Conservation (phyloP, 2,888 invertebrate genomes). For the Hermodice carunculata region DNA sequence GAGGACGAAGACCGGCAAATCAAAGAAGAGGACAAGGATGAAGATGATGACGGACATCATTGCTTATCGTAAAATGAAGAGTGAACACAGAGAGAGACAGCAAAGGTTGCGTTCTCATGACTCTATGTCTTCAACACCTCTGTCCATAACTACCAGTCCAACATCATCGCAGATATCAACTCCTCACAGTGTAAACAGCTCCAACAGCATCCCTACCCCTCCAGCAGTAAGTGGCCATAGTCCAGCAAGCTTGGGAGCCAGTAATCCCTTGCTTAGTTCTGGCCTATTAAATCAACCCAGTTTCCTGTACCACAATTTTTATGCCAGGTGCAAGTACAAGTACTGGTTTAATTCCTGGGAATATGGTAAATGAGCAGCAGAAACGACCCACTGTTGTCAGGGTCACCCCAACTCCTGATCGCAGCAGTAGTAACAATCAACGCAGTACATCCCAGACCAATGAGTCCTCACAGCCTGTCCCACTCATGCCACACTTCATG, state of each 20-base stretch:
- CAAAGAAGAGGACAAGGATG: background rate
- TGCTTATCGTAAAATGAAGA: background rate
- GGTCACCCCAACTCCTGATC: constrained; percentile 1
- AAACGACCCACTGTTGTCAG: background rate
- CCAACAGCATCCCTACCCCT: too few species aligned
- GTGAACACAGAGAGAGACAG: background rate
- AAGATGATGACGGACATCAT: too few species aligned
- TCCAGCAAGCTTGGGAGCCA: too few species aligned
- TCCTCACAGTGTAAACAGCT: too few species aligned
- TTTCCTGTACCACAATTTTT: too few species aligned
- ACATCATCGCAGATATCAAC: constrained; percentile 12
- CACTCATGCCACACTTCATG: too few species aligned
- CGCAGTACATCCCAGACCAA: background rate
- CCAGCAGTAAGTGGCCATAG: too few species aligned
- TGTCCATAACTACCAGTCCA: constrained; percentile 14
- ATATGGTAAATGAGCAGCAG: too few species aligned
- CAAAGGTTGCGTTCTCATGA: background rate
- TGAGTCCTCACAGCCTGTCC: background rate
- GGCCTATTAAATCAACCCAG: too few species aligned
- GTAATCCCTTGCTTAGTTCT: too few species aligned
- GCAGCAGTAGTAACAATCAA: background rate
- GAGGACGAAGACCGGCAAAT: background rate
- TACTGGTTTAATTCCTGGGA: too few species aligned
- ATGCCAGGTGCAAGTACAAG: too few species aligned
- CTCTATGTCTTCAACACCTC: constrained; percentile 13